Evolutionary conservation across 64 coral and sea anemone species (phyloP).

Genomic region (Pachyseris speciosa): DNA sequence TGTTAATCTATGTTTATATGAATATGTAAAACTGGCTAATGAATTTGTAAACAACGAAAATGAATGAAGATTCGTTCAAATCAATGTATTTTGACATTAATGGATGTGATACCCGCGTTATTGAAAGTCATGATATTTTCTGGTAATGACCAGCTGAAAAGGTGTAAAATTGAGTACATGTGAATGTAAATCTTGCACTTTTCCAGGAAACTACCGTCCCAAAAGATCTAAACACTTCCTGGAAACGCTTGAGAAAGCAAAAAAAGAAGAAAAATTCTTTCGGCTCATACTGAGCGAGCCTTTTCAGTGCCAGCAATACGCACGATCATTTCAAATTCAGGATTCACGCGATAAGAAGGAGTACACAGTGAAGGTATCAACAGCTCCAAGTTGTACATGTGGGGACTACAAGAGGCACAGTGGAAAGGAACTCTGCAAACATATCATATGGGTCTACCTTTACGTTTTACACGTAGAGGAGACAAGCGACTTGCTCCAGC

Average conservation of each 20-base stretch:
- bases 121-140: too few relatives aligned
- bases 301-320: neutral
- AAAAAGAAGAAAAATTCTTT: neutral
- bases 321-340: neutral
- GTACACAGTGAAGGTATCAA: neutral
- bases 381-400: neutral
- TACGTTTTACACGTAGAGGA: neutral
- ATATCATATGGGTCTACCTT: neutral
- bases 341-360: neutral
- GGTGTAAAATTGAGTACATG: too few relatives aligned
- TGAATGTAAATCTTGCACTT: too few relatives aligned
- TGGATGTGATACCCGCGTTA: too few relatives aligned
- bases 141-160: too few relatives aligned
- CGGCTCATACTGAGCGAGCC: neutral
- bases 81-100: too few relatives aligned
- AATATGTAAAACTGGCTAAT: too few relatives aligned
- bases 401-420: neutral
- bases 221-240: conserved; percentile 14
- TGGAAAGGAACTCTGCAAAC: neutral
- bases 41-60: too few relatives aligned
- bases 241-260: neutral
- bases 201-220: too few relatives aligned
- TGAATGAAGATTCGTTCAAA: too few relatives aligned
- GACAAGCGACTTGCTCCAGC: neutral
- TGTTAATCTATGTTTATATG: too few relatives aligned